Conservation (phyloP, 37 sponge, comb jelly and placozoan genomes). For the Haliclona indistincta region DNA sequence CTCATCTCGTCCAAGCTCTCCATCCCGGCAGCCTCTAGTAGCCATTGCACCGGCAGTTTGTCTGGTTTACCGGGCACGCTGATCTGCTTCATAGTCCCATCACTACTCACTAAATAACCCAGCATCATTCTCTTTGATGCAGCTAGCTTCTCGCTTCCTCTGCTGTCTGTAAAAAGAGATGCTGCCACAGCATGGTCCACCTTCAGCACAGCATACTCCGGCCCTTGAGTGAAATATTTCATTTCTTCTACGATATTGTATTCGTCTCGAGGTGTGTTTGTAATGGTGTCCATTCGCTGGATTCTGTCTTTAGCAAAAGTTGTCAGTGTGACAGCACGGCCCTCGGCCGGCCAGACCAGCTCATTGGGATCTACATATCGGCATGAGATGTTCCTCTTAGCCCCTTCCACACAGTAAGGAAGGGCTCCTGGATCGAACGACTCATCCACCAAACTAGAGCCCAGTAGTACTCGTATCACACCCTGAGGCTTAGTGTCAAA, state of each 20-base stretch:
- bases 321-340: conserved; percentile 74
- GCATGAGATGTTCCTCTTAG: conserved; percentile 49
- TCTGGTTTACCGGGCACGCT: conserved; percentile 61
- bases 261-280: conserved; percentile 25
- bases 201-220: conserved; percentile 58
- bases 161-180: conserved; percentile 38
- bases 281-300: conserved; percentile 29
- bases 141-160: conserved; percentile 53
- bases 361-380: conserved; percentile 69
- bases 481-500: conserved; percentile 84
- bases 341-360: conserved; percentile 75
- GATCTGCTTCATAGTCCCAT: conserved; percentile 54
- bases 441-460: conserved; percentile 41
- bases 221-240: conserved; percentile 70
- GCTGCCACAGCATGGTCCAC: conserved; percentile 85
- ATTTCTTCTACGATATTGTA: conserved; percentile 33
- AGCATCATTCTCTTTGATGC: conserved; percentile 72
- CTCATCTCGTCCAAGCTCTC: conserved; percentile 59
- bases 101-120: conserved; percentile 48
- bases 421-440: conserved; percentile 17
- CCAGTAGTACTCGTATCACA: conserved; percentile 55
- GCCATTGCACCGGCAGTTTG: conserved; percentile 65
- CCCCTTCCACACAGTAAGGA: conserved; percentile 29
- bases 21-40: conserved; percentile 76
- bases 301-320: conserved; percentile 76